Conservation (phyloP, 2,888 invertebrate genomes). For the Hydropsyche betteni region DNA sequence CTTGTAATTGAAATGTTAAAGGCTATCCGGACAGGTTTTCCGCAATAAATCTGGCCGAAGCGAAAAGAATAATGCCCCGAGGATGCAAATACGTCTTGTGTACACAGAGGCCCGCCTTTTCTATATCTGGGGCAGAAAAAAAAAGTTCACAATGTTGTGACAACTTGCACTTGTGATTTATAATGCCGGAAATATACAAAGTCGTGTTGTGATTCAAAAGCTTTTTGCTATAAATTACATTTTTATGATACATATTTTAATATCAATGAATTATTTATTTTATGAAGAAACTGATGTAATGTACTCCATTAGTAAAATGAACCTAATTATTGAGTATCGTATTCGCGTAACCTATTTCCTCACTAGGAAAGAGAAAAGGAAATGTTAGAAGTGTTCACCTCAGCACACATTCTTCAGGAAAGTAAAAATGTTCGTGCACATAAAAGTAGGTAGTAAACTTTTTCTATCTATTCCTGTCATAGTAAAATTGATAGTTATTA, state of each 20-base stretch:
- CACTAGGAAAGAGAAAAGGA: neutral
- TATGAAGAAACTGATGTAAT: no score
- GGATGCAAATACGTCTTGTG: slow-evolving; percentile 33
- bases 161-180: slow-evolving; percentile 24
- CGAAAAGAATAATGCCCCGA: slow-evolving; percentile 28
- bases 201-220: no score
- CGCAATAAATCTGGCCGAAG: slow-evolving; percentile 37
- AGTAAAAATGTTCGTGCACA: neutral
- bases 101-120: neutral
- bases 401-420: slow-evolving; percentile 24
- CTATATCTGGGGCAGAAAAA: no score
- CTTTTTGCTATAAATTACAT: no score
- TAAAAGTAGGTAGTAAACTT: neutral
- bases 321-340: no score
- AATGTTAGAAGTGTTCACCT: slow-evolving; percentile 30
- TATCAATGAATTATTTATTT: no score
- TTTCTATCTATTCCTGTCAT: no score
- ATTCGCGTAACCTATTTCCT: neutral
- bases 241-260: no score
- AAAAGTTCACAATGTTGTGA: slow-evolving; percentile 21
- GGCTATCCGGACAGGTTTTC: slow-evolving; percentile 32
- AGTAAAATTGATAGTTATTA: no score
- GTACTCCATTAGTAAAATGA: no score
- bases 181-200: no score
- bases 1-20: slow-evolving; percentile 41